Evolutionary conservation across 2,888 invertebrate species (phyloP).

Genomic region (Acrobasis suavella): DNA sequence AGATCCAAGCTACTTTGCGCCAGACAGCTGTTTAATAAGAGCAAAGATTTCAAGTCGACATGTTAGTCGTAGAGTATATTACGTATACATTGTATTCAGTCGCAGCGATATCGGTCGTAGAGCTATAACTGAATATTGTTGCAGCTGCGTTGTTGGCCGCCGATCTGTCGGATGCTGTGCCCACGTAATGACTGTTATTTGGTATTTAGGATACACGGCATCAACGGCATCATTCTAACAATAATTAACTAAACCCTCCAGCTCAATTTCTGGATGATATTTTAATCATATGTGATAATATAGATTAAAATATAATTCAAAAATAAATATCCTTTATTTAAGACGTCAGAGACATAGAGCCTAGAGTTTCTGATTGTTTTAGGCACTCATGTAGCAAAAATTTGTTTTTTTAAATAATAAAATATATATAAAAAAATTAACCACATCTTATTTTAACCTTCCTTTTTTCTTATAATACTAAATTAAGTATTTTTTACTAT

Average conservation of each 20-base stretch:
- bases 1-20: constrained; percentile 17
- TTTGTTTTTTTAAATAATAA: too few relatives aligned
- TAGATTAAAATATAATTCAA: too few relatives aligned
- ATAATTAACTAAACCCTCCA: constrained; percentile 14
- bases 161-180: constrained; percentile 24
- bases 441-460: too few relatives aligned
- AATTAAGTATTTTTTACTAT: too few relatives aligned
- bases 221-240: constrained; percentile 19
- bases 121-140: constrained; percentile 16
- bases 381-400: too few relatives aligned
- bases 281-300: constrained; percentile 7
- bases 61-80: constrained; percentile 15
- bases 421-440: too few relatives aligned
- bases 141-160: constrained; percentile 19
- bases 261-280: constrained; percentile 21
- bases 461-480: too few relatives aligned
- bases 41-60: constrained; percentile 19
- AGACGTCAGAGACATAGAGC: too few relatives aligned
- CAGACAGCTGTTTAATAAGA: constrained; percentile 22
- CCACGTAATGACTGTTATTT: constrained; percentile 2
- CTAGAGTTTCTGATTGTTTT: too few relatives aligned
- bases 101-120: neutral
- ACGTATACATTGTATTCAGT: constrained; percentile 5
- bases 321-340: too few relatives aligned
- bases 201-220: constrained; percentile 18